Evolutionary conservation across 1,140 invertebrate genomes (phyloP).

Genomic region (Zaprionus africanus): DNA sequence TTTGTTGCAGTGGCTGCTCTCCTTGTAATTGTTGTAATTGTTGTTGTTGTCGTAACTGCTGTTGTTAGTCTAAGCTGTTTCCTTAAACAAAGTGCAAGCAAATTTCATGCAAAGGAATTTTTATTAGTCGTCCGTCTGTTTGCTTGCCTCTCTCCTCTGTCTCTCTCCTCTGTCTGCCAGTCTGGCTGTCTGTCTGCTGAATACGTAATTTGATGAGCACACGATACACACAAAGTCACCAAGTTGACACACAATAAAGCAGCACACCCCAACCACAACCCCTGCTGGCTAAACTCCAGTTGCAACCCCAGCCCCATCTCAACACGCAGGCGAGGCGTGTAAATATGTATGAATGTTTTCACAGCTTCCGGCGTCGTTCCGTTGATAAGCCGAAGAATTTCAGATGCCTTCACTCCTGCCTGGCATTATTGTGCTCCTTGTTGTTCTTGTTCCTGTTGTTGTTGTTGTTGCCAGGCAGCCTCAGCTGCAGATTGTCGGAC

Average conservation of each 20-base stretch:
- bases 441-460: conserved; percentile 5
- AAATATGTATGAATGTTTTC: conserved; percentile 78
- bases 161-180: conserved; percentile 38
- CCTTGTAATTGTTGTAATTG: neutral
- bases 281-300: neutral
- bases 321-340: conserved; percentile 62
- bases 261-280: neutral
- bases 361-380: conserved; percentile 72
- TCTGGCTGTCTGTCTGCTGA: conserved; percentile 51
- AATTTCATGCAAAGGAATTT: conserved; percentile 41
- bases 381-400: conserved; percentile 78
- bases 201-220: conserved; percentile 75
- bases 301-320: conserved; percentile 14
- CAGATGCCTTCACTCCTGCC: conserved; percentile 62
- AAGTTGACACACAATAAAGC: conserved; percentile 55
- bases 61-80: conserved; percentile 20
- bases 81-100: conserved; percentile 23
- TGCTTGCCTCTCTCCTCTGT: conserved; percentile 30
- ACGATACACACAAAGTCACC: conserved; percentile 45
- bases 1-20: neutral
- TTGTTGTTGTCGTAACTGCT: conserved; percentile 2
- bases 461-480: conserved; percentile 18
- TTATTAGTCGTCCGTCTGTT: conserved; percentile 50
- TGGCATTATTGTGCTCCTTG: conserved; percentile 33
- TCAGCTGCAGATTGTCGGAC: conserved; percentile 24